Percentiles rank a stretch among this genome's conserved stretches.
Conservation (phyloP, 2,888 invertebrate species). For the Epinotia brunnichana region DNA sequence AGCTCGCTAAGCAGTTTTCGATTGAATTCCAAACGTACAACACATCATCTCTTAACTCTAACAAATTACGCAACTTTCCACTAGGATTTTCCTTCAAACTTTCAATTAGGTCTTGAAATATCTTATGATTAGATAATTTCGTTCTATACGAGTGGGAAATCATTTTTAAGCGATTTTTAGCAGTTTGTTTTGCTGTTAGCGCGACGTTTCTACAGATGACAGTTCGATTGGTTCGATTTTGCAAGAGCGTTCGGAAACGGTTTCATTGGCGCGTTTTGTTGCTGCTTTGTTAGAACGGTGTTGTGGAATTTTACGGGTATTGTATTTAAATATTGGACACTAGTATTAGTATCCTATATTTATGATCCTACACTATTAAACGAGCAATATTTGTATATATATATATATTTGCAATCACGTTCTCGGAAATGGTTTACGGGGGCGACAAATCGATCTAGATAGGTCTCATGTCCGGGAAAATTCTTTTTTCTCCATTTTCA, state of each 20-base stretch:
- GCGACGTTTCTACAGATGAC: conserved; percentile 27
- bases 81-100: conserved; percentile 78
- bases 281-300: not conserved
- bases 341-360: no score
- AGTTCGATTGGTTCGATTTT: not conserved
- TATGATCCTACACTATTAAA: no score
- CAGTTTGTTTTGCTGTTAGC: conserved; percentile 39
- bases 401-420: no score
- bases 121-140: conserved; percentile 83
- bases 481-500: no score
- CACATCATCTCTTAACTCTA: conserved; percentile 86
- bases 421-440: no score
- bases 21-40: conserved; percentile 87
- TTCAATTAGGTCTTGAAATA: conserved; percentile 84
- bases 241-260: not conserved
- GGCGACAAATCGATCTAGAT: no score
- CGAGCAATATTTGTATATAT: no score
- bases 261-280: not conserved
- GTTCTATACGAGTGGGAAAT: conserved; percentile 83
- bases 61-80: conserved; percentile 85
- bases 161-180: conserved; percentile 68
- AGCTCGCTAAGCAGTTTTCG: conserved; percentile 85
- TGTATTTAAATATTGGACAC: no score
- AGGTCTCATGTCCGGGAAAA: no score
- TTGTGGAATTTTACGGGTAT: no score